phyloP scores from a whole-genome alignment of 2,797 vertebrate species.

The Brachymystax lenok region DNA sequence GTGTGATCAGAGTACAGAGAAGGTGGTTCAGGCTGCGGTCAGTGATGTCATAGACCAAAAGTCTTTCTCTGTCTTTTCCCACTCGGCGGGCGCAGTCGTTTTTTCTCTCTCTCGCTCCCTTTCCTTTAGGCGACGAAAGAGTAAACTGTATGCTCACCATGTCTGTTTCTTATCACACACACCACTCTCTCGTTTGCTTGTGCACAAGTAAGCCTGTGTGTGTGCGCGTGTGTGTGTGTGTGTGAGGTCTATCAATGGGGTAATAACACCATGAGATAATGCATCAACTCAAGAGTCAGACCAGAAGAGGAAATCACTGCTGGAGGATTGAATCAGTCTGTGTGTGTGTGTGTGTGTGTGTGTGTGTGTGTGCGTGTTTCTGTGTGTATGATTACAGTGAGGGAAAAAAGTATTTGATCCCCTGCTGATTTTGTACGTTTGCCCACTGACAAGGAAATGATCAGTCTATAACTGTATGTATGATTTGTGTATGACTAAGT shows the following conservation, averaged over 20 bases:
- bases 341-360: no score
- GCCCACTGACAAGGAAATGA: no score
- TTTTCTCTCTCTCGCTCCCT: background rate
- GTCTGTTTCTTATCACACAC: conserved; percentile 3
- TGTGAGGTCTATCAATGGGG: no score
- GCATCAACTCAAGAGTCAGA: background rate
- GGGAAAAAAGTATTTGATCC: no score
- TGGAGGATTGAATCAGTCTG: conserved; percentile 5
- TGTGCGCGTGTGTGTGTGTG: no score
- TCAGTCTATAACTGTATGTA: background rate
- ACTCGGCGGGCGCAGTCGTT: no score
- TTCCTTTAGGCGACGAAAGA: background rate
- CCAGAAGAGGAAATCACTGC: conserved; percentile 15
- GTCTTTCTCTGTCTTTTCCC: background rate
- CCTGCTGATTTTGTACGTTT: no score
- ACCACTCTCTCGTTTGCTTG: background rate
- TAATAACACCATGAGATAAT: no score
- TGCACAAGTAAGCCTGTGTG: no score
- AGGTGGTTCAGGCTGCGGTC: background rate
- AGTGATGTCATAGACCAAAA: background rate
- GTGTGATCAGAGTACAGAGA: background rate
- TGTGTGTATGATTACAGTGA: background rate
- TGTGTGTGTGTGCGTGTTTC: no score
- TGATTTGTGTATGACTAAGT: background rate
- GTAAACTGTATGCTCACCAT: no score